Base-by-base conservation (phyloP, 2,113 vertebrate species). In the Aspiorhynchus laticeps region DNA sequence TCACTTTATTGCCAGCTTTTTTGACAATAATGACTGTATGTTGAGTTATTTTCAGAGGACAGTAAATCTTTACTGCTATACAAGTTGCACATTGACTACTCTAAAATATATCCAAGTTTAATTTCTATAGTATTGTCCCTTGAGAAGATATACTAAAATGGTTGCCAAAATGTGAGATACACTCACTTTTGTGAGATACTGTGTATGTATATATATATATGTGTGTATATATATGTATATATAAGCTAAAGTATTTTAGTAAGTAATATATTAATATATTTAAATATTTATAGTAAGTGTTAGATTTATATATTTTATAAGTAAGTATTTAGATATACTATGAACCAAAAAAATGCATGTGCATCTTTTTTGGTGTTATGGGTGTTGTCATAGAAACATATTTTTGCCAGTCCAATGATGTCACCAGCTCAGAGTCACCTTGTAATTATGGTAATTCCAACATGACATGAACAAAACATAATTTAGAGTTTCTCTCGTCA, bases 361-460 rank as follows among this genome's bases (percentile, higher is more conserved):
- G 24, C 19, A 67, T 31, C 4, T 26, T 41, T 17, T 79, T 56
- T 79, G 26, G 26, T 7, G 28, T 59, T 26, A 80, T 41, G 38
- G 63, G 59, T 46, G 38, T 82, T 67, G 11, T 59, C 80, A 82
- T 67, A 28, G 38, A 41, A 82, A 21, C n/a, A 17, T 11, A 65
- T 26, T 46, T 31, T 46, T 82, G 38, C 65, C 2, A 31, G 38
- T 41, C 31, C 3, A 15, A 61, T 14, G 19, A 56, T 56, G 51
- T 33, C 26, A 79, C 5, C 48, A 15, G 48, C 48, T 56, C 76
- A 33, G 19, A 79, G 43, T 83, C 41, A 33, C 33, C 43, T 46
- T 65, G 7, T 46, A 41, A 82, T 67, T 82, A 65, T 83, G 14
- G 41, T 69, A 48, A 67, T 83, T 83, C 19, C 26, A 69, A 83